Percentiles rank a stretch among this genome's conserved stretches.
phyloP scores from a whole-genome alignment of 2,797 vertebrate genomes.

The Mormyrus proboscirostris region DNA sequence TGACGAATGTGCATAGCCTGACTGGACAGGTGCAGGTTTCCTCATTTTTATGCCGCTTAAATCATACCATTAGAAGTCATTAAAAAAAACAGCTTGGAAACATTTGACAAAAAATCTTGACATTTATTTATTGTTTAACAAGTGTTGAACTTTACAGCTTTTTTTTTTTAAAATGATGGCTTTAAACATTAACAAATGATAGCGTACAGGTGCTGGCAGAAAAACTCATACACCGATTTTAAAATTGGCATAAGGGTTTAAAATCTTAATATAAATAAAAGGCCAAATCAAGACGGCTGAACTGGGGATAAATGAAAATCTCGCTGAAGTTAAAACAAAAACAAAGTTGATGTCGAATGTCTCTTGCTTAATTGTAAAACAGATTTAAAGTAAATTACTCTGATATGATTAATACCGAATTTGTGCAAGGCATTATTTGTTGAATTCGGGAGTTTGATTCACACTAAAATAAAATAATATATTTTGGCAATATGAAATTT shows the following conservation, averaged over 20 bases:
- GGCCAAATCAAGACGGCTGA: constrained; percentile 82
- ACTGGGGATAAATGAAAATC: constrained; percentile 75
- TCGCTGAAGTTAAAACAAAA: constrained; percentile 61
- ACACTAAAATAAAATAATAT: constrained; percentile 56
- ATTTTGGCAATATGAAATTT: constrained; percentile 76
- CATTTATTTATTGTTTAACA: constrained; percentile 99
- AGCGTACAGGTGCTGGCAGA: constrained; percentile 82
- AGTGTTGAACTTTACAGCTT: constrained; percentile 99
- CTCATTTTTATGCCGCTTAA: constrained; percentile 5
- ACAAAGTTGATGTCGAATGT: constrained; percentile 63
- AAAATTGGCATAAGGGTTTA: constrained; percentile 55
- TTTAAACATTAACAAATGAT: constrained; percentile 90
- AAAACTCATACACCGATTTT: constrained; percentile 80
- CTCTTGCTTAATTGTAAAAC: constrained; percentile 58
- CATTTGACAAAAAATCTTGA: constrained; percentile 93
- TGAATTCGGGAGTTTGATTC: constrained; percentile 53
- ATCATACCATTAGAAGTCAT: constrained; percentile 48
- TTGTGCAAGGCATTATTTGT: constrained; percentile 77
- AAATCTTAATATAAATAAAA: constrained; percentile 89
- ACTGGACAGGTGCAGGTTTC: constrained; percentile 46
- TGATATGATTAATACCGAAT: constrained; percentile 64
- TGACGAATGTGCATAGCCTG: constrained; percentile 35
- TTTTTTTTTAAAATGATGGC: constrained; percentile 83
- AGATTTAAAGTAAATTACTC: constrained; percentile 60
- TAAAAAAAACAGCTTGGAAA: constrained; percentile 59